Evolutionary conservation across 2,797 vertebrate species (phyloP), one percentile per base, ranked within the genome.

Genomic region (Coranthus polyacanthus): DNA sequence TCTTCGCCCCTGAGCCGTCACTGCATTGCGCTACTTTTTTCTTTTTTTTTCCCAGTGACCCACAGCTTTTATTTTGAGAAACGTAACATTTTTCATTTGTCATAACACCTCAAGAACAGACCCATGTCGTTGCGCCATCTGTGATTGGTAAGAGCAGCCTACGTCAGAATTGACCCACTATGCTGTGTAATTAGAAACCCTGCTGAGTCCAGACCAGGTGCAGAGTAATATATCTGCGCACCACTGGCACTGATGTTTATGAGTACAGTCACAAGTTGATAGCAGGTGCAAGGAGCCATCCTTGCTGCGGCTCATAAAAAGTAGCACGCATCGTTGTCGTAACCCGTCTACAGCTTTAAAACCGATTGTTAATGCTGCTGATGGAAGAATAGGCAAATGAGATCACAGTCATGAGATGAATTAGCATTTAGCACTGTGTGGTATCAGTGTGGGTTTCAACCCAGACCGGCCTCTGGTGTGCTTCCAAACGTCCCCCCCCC

Each of bases 181-280:
- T 42, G 60, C 75, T 63, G 73, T 46, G 83, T 78, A 87, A 88
- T 53, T 57, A 56, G 81, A 91, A 50, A 73, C 78, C 79, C 73
- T 36, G 79, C 77, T 37, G 74, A 65, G 66, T 58, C 57, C 11
- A 70, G 61, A 72, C 85, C 84, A 89, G 87, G 81, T 87, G 87
- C 86, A 39, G 46, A 32, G 80, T 52, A 68, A 82, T 62, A 64
- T 73, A 79, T 83, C 80, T 43, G 63, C 63, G 44, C 64, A 26
- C 49, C 42, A 11, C 56, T 65, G 58, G 68, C 75, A 76, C 1
- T 51, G 61, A 79, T 72, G 72, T 86, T 88, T 82, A 81, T 66
- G 79, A 71, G 61, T 43, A 32, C n/a, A 46, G 78, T 85, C 87
- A 80, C 70, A 63, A 70, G 84, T 9, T 21, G 43, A 64, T 42